phyloP scores from a whole-genome alignment of 2,888 invertebrate species.

The Drosophila peninsularis region DNA sequence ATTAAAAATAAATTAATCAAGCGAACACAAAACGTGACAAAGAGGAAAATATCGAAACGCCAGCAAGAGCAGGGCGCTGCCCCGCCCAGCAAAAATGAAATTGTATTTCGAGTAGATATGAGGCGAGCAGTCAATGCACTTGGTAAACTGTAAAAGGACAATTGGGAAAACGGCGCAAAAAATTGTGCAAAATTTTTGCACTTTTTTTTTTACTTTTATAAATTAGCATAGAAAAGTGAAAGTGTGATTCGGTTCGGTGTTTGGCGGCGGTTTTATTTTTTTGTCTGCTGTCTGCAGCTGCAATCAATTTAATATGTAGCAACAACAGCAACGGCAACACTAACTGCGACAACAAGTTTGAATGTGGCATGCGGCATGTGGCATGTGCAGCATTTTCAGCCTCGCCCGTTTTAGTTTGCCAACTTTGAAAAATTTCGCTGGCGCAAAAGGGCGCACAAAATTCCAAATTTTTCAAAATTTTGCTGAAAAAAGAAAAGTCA shows the following conservation, averaged over 20 bases:
- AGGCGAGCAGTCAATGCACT: slow-evolving; percentile 49
- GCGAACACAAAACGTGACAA: slow-evolving; percentile 44
- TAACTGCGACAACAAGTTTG: slow-evolving; percentile 44
- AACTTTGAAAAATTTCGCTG: slow-evolving; percentile 28
- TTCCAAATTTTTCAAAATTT: slow-evolving; percentile 46
- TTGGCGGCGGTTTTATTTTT: slow-evolving; percentile 23
- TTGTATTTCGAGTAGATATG: slow-evolving; percentile 41
- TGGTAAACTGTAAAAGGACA: slow-evolving; percentile 51
- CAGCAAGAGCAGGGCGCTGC: neutral
- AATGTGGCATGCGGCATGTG: slow-evolving; percentile 51
- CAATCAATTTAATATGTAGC: slow-evolving; percentile 70
- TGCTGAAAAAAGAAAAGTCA: neutral
- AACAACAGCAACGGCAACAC: slow-evolving; percentile 37
- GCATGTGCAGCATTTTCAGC: slow-evolving; percentile 61
- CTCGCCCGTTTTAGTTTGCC: slow-evolving; percentile 45
- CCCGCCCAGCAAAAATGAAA: slow-evolving; percentile 22
- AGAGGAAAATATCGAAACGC: slow-evolving; percentile 10
- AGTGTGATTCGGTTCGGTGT: slow-evolving; percentile 58
- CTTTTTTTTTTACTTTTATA: slow-evolving; percentile 35
- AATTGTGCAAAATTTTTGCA: slow-evolving; percentile 8
- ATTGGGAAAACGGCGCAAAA: slow-evolving; percentile 44
- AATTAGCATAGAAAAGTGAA: slow-evolving; percentile 75
- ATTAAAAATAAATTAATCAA: slow-evolving; percentile 70
- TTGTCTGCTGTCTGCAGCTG: slow-evolving; percentile 62
- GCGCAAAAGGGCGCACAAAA: slow-evolving; percentile 55